These are phyloP conservation scores for Eulemur rufifrons DNA, from an alignment of 2,113 vertebrate species.

Conservation along the genomic window DNA sequence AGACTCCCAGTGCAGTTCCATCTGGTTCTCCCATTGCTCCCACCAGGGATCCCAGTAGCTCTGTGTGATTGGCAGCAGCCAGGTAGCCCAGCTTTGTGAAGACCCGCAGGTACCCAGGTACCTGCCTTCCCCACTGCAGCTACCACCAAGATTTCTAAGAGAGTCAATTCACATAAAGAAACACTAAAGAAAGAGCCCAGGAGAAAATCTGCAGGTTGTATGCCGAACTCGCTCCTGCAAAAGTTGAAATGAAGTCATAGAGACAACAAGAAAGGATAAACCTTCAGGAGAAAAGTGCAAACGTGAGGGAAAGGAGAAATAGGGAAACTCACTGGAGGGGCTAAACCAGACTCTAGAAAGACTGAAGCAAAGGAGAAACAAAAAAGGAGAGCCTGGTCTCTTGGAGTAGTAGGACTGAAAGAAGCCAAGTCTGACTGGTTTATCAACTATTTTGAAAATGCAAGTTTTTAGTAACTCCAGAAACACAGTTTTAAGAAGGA, in stretches of 20 bases:
- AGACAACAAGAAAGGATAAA: conserved; percentile 19
- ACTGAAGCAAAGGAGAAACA: neutral
- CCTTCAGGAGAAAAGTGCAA: conserved; percentile 10
- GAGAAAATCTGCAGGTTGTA: neutral
- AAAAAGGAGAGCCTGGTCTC: neutral
- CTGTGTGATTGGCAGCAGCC: neutral
- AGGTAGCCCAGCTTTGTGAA: neutral
- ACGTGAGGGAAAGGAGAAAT: neutral
- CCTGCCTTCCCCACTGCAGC: neutral
- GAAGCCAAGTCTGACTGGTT: neutral
- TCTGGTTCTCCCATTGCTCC: neutral
- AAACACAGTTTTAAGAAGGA: conserved; percentile 8
- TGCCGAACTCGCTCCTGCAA: neutral
- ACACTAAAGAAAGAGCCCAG: neutral
- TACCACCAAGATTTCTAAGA: neutral
- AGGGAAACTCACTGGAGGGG: neutral
- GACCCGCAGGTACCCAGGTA: neutral
- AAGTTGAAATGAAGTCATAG: conserved; percentile 19
- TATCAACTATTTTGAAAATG: neutral
- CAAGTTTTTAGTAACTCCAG: neutral
- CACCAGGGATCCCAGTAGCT: neutral
- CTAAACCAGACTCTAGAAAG: conserved; percentile 5
- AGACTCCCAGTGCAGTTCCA: neutral
- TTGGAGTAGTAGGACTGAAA: neutral
- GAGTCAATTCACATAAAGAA: neutral